Percentiles rank a stretch among this genome's conserved stretches.
phyloP scores from a whole-genome alignment of 2,113 vertebrate genomes.

The Amphiprion percula region DNA sequence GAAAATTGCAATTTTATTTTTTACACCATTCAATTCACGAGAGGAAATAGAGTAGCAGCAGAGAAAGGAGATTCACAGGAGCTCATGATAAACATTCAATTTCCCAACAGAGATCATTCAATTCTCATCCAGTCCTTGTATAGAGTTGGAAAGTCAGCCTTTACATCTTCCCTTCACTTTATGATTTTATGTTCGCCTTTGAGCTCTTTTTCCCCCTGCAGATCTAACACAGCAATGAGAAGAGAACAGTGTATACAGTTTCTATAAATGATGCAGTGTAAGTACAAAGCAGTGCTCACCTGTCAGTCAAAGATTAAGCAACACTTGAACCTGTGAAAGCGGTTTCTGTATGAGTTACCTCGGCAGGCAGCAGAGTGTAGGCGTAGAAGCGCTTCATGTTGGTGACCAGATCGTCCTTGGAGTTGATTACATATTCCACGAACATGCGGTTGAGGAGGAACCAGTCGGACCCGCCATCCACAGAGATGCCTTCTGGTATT shows the following conservation, averaged over 20 bases:
- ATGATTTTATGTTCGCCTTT: constrained; percentile 26
- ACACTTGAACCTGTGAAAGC: constrained; percentile 15
- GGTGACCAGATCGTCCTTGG: constrained; percentile 92
- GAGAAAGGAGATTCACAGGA: constrained; percentile 33
- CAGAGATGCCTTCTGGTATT: constrained; percentile 95
- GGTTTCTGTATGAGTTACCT: constrained; percentile 83
- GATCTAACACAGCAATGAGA: constrained; percentile 6
- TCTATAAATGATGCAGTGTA: constrained; percentile 16
- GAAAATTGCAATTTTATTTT: constrained; percentile 49
- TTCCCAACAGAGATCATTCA: constrained; percentile 57
- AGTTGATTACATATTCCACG: constrained; percentile 95
- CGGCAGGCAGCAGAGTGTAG: constrained; percentile 95
- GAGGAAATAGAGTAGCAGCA: constrained; percentile 53
- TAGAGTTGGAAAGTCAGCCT: constrained; percentile 31
- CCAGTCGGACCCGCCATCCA: constrained; percentile 98
- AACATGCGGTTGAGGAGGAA: constrained; percentile 96
- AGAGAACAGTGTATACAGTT: background rate
- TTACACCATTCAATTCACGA: constrained; percentile 39
- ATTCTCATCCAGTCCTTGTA: constrained; percentile 47
- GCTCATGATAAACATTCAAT: constrained; percentile 68
- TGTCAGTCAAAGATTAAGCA: constrained; percentile 39
- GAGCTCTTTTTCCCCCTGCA: background rate
- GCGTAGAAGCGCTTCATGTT: constrained; percentile 98
- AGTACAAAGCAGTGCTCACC: constrained; percentile 27
- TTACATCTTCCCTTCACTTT: constrained; percentile 36